Evolutionary conservation across 2,797 vertebrate genomes (phyloP).

Genomic region (Parauchenoglanis punctatus): DNA sequence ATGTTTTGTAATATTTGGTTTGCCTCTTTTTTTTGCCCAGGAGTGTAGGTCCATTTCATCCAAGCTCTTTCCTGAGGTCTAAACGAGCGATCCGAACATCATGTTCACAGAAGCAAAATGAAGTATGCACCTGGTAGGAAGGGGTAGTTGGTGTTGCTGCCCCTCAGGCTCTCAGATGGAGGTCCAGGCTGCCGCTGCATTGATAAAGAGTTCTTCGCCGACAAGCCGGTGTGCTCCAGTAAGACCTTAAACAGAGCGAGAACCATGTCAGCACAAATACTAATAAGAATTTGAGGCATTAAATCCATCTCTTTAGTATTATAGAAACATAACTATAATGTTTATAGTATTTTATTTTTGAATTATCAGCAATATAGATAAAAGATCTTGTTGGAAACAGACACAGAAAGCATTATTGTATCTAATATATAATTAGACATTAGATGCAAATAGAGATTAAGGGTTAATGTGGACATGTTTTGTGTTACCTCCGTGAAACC

Average conservation of each 20-base stretch:
- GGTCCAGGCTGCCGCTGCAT: constrained; percentile 85
- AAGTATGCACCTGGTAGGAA: constrained; percentile 82
- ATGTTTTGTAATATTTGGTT: no score
- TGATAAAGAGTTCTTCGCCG: constrained; percentile 89
- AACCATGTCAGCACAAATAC: neutral
- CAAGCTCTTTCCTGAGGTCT: neutral
- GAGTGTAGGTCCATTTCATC: no score
- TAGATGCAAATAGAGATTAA: neutral
- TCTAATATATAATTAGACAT: neutral
- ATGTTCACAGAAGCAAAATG: neutral
- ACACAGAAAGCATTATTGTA: neutral
- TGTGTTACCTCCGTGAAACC: constrained; percentile 84
- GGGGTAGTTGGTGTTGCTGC: constrained; percentile 90
- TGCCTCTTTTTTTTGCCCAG: no score
- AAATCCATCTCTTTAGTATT: neutral
- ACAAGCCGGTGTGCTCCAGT: constrained; percentile 82
- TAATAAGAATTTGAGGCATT: neutral
- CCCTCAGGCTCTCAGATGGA: constrained; percentile 82
- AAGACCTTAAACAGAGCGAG: constrained; percentile 65
- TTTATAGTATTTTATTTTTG: neutral
- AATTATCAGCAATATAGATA: neutral
- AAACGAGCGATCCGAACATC: neutral
- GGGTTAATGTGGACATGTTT: neutral
- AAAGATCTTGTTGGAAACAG: neutral
- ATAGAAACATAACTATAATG: neutral